Base-by-base conservation (phyloP, 2,888 invertebrate genomes). In the Schizotus pectinicornis region DNA sequence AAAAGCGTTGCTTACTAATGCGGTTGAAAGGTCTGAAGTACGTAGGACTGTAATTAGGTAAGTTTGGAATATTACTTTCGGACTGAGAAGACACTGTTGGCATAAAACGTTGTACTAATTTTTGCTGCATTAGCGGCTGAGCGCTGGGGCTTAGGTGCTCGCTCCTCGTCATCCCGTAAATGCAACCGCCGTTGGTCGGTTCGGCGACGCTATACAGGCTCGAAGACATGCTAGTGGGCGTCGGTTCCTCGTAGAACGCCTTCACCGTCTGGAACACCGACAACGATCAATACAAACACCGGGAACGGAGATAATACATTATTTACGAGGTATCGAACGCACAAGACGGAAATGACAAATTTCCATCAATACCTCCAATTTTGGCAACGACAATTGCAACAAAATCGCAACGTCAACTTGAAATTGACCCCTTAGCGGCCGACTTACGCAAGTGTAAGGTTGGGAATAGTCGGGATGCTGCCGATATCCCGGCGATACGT, bases 211-310 rank as follows among this genome's bases (percentile, higher is more conserved):
- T 81, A 67, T 80, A 81, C 63, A 81, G 68, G 64, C 79, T 80
- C 9, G 81, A 76, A 37, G 79, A 76, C 47, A 77, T 74, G 58
- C 66, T 74, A 30, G 70, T 68, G 30, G 74, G 67, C 14, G 76
- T 68, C 6, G 82, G 79, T 12, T 82, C 81, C 62, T 84, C 84
- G 61, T 80, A 81, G 69, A 82, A 84, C 1, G 82, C 77, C 65
- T 81, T 79, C 47, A 83, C 80, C 50, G 81, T 79, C 82, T 83
- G 63, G 35, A 70, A 67, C 32, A 51, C 57, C 9, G 45, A 42
- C 31, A 3, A 22, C 11, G 5, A 2, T 12, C 36, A 2, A 2
- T 38, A 30, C 33, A 3, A 41, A 34, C 6, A 33, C 33, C 9
- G 9, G 42, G 42, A 39, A 42, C 12, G 45, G 45, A 49, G n/a